Percentiles rank a stretch among this genome's conserved stretches.
Conservation (phyloP, 2,113 vertebrate species). For the Corythoichthys intestinalis region DNA sequence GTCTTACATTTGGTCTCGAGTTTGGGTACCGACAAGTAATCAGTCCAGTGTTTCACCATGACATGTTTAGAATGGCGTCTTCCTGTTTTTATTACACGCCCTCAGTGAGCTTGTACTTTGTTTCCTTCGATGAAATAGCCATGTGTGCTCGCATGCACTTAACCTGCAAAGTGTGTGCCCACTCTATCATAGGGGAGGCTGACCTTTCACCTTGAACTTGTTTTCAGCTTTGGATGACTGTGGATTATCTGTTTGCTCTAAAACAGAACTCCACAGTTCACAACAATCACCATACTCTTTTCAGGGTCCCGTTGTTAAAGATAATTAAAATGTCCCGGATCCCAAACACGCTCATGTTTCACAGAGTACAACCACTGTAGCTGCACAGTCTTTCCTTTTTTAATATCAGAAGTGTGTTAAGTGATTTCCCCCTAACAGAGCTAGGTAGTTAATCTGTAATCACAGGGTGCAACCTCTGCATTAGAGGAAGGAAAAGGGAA, state of each 20-base stretch:
- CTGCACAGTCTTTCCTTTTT: not conserved
- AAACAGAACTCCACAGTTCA: constrained; percentile 12
- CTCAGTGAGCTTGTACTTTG: constrained; percentile 27
- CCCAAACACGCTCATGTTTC: not conserved
- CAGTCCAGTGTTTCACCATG: constrained; percentile 38
- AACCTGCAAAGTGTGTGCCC: constrained; percentile 2
- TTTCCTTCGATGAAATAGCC: constrained; percentile 37
- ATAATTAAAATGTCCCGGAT: constrained; percentile 1
- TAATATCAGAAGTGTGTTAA: not conserved
- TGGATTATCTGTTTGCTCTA: constrained; percentile 23
- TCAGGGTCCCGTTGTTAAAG: not conserved
- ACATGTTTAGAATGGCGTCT: constrained; percentile 39
- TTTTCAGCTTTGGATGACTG: constrained; percentile 14
- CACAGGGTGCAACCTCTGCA: constrained; percentile 44
- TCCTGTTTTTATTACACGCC: constrained; percentile 40
- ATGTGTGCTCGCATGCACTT: constrained; percentile 20
- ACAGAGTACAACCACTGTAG: not conserved
- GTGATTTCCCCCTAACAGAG: not conserved
- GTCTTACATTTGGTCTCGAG: not conserved
- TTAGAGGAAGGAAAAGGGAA: constrained; percentile 57
- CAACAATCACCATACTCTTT: not conserved
- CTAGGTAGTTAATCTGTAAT: constrained; percentile 65
- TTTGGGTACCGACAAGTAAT: constrained; percentile 13
- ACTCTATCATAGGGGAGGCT: constrained; percentile 31
- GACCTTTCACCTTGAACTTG: constrained; percentile 49